Base-by-base conservation (phyloP, 1,140 invertebrate species). In the Harpegnathos saltator region DNA sequence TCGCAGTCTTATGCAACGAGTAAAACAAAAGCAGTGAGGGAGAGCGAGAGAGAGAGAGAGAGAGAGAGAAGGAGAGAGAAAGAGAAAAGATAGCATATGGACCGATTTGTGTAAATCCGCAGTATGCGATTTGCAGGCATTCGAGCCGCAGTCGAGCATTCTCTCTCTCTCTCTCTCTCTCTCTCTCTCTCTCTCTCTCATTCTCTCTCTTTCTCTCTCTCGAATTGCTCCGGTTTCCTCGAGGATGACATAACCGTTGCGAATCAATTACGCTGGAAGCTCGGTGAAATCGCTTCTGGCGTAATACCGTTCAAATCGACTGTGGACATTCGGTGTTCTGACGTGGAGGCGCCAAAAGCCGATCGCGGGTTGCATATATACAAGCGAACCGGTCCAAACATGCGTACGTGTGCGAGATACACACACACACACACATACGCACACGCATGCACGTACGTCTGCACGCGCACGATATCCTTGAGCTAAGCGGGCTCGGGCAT, bases 241-340 rank as follows among this genome's bases (percentile, higher is more conserved):
- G 33, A 69, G 65, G 59, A 65, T 82, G 78, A 77, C 72, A 82
- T 87, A 83, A 86, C 75, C 85, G 73, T 83, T 80, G 78, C 61
- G 68, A 89, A 89, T 89, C 88, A 87, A 89, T 89, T 89, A 89
- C 78, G 59, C 33, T 75, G 58, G 78, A 69, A 80, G 73, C 66
- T 81, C 71, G 50, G 75, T 38, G 85, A 77, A 84, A 85, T 73
- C 88, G 85, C 73, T 89, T 52, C 61, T 77, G 83, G 88, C 83
- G 62, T 85, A 71, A 74, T 87, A 82, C 66, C 82, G 85, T 59
- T 72, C 62, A 82, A 66, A 84, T 84, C 74, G 87, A 75, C 63
- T 68, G 66, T 75, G 72, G 87, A 86, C 87, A 81, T 82, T 61
- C 74, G 88, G 54, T 66, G 65, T 83, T 77, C 66, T 74, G 83